Percentiles rank a stretch among this genome's conserved stretches.
Evolutionary conservation across 2,113 vertebrate genomes (phyloP).

Genomic region (Cisticola juncidis): DNA sequence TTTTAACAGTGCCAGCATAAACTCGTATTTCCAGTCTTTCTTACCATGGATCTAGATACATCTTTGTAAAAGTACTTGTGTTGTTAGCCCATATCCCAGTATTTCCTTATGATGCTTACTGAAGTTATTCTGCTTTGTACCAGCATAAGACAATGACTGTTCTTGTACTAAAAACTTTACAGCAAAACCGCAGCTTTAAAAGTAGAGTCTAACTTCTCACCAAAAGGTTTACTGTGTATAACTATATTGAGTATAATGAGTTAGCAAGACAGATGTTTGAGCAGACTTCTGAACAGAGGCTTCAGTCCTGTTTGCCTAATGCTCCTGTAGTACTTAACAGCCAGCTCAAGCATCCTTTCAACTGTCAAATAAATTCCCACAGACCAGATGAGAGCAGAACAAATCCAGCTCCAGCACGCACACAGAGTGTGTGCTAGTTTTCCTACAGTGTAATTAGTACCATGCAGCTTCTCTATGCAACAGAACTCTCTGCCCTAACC

Average conservation of each 20-base stretch:
- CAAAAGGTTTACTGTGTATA: not conserved
- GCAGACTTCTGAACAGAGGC: not conserved
- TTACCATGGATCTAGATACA: not conserved
- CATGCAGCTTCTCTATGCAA: not conserved
- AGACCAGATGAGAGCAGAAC: slow-evolving; percentile 19
- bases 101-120: not conserved
- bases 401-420: not conserved
- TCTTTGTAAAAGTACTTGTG: not conserved
- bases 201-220: not conserved
- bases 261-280: not conserved
- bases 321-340: not conserved
- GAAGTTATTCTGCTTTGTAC: not conserved
- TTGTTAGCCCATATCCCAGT: not conserved
- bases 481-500: not conserved
- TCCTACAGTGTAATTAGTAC: not conserved
- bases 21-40: not conserved
- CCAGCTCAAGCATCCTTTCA: not conserved
- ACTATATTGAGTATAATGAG: not conserved
- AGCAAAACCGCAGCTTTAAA: not conserved
- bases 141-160: not conserved
- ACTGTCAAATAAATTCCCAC: not conserved
- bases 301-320: not conserved
- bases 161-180: not conserved
- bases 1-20: not conserved
- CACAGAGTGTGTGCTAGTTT: not conserved